Evolutionary conservation across 2,888 invertebrate genomes (phyloP), one percentile per base, ranked within the genome.

Genomic region (Torymus texanus): DNA sequence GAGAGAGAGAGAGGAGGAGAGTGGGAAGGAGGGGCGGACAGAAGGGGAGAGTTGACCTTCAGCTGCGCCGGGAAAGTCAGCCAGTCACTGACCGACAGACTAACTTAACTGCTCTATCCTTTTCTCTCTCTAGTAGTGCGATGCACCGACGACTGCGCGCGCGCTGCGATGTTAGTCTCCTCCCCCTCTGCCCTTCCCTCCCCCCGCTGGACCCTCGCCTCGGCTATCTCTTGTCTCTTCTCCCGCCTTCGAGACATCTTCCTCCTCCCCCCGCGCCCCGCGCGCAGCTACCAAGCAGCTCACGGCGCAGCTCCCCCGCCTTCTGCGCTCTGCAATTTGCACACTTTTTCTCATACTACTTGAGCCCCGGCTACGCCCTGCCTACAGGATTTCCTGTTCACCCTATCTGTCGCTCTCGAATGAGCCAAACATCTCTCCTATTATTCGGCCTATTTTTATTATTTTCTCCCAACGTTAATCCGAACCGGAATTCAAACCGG

Each of bases 51-150:
- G 87, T 88, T 89, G 88, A 89, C 89, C 89, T 89, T 89, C 88
- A 89, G 87, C 88, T 85, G 86, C 85, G 89, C 87, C 90, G 89
- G 90, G 90, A 90, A 90, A 90, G 90, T 89, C 90, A 89, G 88
- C 87, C 90, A 88, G 89, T 90, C 90, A 90, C 90, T 89, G 89
- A 90, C 89, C 90, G 90, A 88, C 89, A 88, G 89, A 89, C 90
- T 89, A 88, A 89, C 89, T 89, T 89, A 89, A 88, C 88, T 83
- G 81, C 83, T 83, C 83, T 82, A 79, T 85, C 83, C 84, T 82
- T 82, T 24, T 65, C 16, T 81, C 83, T 81, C 81, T 75, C 81
- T 82, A 41, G 41, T 41, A 41, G 41, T 41, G 29, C 29, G 29
- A 41, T 41, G 41, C 41, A 41, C 41, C 41, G 41, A 8, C 41